Conservation (phyloP, 2,888 invertebrate genomes). For the Clepsis dumicolana region DNA sequence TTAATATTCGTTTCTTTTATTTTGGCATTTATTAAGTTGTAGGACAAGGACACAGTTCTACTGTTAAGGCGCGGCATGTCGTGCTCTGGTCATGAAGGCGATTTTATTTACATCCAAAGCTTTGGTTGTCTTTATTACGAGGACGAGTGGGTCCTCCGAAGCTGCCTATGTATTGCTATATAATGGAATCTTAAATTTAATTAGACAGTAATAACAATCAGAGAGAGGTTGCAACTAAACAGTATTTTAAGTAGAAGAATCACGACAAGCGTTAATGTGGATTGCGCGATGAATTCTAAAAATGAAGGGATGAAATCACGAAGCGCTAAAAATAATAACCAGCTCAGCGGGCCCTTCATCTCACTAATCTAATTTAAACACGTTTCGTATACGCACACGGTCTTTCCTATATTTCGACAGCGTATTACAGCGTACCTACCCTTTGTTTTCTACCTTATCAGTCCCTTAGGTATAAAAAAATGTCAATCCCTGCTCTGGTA, state of each 20-base stretch:
- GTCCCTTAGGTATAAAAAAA: too few relatives aligned
- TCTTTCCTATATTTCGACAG: conserved; percentile 5
- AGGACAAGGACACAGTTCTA: too few relatives aligned
- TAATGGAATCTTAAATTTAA: background rate
- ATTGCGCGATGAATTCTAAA: conserved; percentile 63
- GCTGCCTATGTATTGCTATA: too few relatives aligned
- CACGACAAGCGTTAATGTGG: conserved; percentile 37
- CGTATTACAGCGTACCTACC: too few relatives aligned
- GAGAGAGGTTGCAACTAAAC: background rate
- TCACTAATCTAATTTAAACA: conserved; percentile 58
- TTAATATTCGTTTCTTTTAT: background rate
- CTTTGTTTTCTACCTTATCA: conserved; percentile 21
- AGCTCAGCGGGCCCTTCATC: conserved; percentile 67
- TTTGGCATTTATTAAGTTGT: too few relatives aligned
- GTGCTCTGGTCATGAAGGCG: too few relatives aligned
- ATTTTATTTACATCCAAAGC: too few relatives aligned
- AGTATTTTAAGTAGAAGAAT: conserved; percentile 5
- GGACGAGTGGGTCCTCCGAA: too few relatives aligned
- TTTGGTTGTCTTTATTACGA: too few relatives aligned
- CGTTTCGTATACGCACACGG: background rate
- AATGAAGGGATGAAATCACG: conserved; percentile 68
- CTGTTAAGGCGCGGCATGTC: too few relatives aligned
- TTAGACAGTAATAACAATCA: background rate
- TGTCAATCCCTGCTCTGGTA: background rate
- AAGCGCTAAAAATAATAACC: conserved; percentile 67